Evolutionary conservation across 2,888 invertebrate genomes (phyloP).

Genomic region (Troides aeacus): DNA sequence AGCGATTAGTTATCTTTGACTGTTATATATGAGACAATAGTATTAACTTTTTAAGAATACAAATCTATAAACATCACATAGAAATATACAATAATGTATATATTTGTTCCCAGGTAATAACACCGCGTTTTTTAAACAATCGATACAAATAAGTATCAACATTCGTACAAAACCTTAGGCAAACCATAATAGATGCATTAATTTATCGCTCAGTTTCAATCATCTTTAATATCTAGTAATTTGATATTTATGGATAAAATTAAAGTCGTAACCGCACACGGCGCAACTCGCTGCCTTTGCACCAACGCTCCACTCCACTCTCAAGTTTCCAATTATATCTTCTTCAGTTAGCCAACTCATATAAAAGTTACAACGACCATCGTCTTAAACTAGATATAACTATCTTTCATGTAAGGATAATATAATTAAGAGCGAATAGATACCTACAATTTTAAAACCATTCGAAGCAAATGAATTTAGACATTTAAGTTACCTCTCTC

Average conservation of each 20-base stretch:
- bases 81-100: too few species aligned
- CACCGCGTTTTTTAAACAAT: neutral
- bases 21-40: too few species aligned
- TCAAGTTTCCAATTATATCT: constrained; percentile 76
- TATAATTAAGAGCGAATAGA: constrained; percentile 45
- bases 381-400: constrained; percentile 52
- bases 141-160: neutral
- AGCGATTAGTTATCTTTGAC: too few species aligned
- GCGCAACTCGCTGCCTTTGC: constrained; percentile 46
- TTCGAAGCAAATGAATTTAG: neutral
- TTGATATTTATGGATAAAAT: constrained; percentile 56
- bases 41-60: too few species aligned
- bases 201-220: constrained; percentile 1
- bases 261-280: constrained; percentile 55
- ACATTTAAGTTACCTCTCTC: too few species aligned
- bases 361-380: constrained; percentile 71
- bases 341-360: constrained; percentile 70
- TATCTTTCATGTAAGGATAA: constrained; percentile 42
- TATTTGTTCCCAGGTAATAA: too few species aligned
- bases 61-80: too few species aligned
- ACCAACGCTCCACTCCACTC: constrained; percentile 48
- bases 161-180: neutral
- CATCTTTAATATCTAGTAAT: constrained; percentile 20
- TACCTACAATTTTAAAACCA: constrained; percentile 30
- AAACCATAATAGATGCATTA: neutral